Evolutionary conservation across 2,888 invertebrate species (phyloP).

Genomic region (Mystacides longicornis): DNA sequence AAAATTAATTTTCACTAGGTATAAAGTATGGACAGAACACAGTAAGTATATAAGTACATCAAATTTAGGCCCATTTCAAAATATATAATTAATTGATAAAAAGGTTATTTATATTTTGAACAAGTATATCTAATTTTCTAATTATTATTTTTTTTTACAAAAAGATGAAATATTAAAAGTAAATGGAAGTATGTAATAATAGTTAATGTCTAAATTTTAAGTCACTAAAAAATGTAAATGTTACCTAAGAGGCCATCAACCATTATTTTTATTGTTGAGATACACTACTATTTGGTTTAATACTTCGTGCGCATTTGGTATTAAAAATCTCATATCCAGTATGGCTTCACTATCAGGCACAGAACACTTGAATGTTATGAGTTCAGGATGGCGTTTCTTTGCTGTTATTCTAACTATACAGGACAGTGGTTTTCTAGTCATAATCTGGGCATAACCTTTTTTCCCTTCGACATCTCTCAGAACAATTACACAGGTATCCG

Average conservation of each 20-base stretch:
- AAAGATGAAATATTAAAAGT: too few relatives aligned
- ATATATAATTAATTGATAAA: too few relatives aligned
- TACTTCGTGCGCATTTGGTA: slow-evolving; percentile 85
- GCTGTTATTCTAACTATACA: slow-evolving; percentile 96
- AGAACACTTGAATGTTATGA: slow-evolving; percentile 96
- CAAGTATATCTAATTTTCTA: too few relatives aligned
- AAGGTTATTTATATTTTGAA: too few relatives aligned
- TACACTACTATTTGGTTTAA: slow-evolving; percentile 76
- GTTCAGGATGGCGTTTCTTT: slow-evolving; percentile 88
- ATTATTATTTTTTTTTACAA: too few relatives aligned
- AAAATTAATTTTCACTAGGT: too few relatives aligned
- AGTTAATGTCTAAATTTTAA: too few relatives aligned
- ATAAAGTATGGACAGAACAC: too few relatives aligned
- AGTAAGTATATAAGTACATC: too few relatives aligned
- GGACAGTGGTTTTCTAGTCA: slow-evolving; percentile 79
- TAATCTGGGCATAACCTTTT: slow-evolving; percentile 75
- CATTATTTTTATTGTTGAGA: slow-evolving; percentile 15
- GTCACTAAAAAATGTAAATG: too few relatives aligned
- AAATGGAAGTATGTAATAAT: too few relatives aligned
- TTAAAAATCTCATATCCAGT: slow-evolving; percentile 83
- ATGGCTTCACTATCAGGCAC: slow-evolving; percentile 75
- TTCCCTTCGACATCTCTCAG: slow-evolving; percentile 71
- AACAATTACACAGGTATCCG: slow-evolving; percentile 78
- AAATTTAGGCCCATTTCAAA: too few relatives aligned
- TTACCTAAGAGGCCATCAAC: not conserved